Evolutionary conservation across 2,888 invertebrate species (phyloP).

Genomic region (Nemotelus pantherinus): DNA sequence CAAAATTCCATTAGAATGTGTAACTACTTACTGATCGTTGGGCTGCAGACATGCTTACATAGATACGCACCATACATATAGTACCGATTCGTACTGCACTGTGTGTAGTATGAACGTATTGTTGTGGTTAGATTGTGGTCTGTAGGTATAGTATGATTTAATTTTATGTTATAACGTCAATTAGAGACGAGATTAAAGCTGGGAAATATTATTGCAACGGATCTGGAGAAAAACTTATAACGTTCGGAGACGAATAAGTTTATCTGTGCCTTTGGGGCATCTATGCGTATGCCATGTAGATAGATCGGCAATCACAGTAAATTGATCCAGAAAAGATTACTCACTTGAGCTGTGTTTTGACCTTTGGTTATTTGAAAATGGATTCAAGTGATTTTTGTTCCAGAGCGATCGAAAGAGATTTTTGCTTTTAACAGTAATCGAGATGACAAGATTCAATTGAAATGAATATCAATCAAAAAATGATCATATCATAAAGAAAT

Average conservation of each 20-base stretch:
- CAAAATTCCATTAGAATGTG: conserved; percentile 26
- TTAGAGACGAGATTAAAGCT: conserved; percentile 22
- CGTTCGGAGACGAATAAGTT: background rate
- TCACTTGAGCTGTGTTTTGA: conserved; percentile 10
- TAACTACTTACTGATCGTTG: background rate
- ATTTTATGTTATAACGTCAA: conserved; percentile 31
- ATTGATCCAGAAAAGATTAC: conserved; percentile 25
- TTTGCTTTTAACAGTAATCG: background rate
- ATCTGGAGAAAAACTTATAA: background rate
- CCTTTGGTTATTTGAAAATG: conserved; percentile 16
- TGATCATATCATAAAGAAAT: too few species aligned
- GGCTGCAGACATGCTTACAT: too few species aligned
- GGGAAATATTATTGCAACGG: conserved; percentile 2
- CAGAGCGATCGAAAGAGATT: background rate
- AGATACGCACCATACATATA: too few species aligned
- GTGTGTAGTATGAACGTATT: background rate
- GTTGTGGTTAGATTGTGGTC: background rate
- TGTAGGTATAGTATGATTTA: conserved; percentile 5
- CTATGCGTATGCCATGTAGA: background rate
- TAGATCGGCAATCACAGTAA: conserved; percentile 14
- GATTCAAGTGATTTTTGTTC: conserved; percentile 22
- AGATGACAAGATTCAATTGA: background rate
- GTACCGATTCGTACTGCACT: too few species aligned
- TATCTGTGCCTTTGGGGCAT: background rate
- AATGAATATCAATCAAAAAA: background rate